Evolutionary conservation across 2,888 invertebrate species (phyloP), one percentile per base, ranked within the genome.

Genomic region (Ectobius pallidus): DNA sequence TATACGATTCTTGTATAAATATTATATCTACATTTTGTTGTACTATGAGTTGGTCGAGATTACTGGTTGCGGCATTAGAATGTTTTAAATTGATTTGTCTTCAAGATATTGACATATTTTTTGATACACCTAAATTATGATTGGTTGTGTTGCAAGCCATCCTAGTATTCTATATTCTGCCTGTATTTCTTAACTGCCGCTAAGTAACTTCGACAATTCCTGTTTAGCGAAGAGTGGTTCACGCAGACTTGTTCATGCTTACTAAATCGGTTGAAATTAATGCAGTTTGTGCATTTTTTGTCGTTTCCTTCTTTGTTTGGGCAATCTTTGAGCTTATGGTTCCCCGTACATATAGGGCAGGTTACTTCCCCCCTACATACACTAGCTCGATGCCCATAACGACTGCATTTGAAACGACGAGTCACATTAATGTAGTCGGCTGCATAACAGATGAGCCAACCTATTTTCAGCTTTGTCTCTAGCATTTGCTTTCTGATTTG

Each of bases 241-340:
- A 42, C 73, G 70, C 52, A 46, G 63, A 65, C 42, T 65, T 22
- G 62, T 52, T 69, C 20, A 39, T 39, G 39, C 39, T 39, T 39
- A 14, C 14, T 39, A 14, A 9, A 39, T 14, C 14, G 6, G 14
- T 39, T 39, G 7, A 6, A 39, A 14, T 6, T 39, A 39, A 9
- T 39, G 14, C 39, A 39, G 14, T 39, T 39, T 39, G 39, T 39
- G 39, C 39, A 39, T 14, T 39, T 39, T 14, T 9, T 39, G 14
- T 39, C 39, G 6, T 14, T 39, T 39, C 14, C 7, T 39, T 6
- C 6, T 39, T 6, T 39, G 6, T 9, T 14, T 9, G 6, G 6
- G 39, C 39, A 39, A 39, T 39, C 39, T 14, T 6, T 39, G 7
- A 39, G 6, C 14, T 39, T 39, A 14, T 39, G 39, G 14, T 2